Percentiles rank a stretch among this genome's conserved stretches.
These are phyloP conservation scores for Cataglyphis cursor DNA, from an alignment of 2,888 invertebrate species.

Conservation along the genomic window DNA sequence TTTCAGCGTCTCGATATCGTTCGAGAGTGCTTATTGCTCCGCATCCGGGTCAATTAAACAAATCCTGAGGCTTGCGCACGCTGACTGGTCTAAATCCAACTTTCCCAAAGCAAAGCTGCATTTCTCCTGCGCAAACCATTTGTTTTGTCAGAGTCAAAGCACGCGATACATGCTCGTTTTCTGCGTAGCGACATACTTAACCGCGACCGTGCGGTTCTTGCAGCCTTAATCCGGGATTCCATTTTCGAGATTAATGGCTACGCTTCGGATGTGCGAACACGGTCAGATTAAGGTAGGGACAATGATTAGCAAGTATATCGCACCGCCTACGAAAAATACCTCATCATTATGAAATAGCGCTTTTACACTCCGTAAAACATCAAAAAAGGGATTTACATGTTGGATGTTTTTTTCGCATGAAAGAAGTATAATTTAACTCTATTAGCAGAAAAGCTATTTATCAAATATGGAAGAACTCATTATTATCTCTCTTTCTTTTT, in stretches of 20 bases:
- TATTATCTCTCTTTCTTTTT: neutral
- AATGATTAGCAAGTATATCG: neutral
- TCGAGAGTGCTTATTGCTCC: slow-evolving; percentile 50
- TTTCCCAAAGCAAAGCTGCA: slow-evolving; percentile 32
- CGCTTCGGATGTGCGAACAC: neutral
- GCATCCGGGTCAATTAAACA: slow-evolving; percentile 66
- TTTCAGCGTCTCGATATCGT: slow-evolving; percentile 47
- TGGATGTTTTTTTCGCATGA: neutral
- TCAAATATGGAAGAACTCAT: neutral
- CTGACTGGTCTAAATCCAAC: slow-evolving; percentile 24
- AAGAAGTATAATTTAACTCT: neutral
- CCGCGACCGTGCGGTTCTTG: neutral
- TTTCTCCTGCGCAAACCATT: slow-evolving; percentile 56
- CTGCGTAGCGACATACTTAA: slow-evolving; percentile 47
- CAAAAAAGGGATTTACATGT: neutral
- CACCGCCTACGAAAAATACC: neutral
- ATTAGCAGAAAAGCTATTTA: neutral
- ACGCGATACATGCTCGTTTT: neutral
- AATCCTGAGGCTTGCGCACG: slow-evolving; percentile 21
- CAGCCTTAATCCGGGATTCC: slow-evolving; percentile 48
- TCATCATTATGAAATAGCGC: neutral
- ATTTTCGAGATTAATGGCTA: slow-evolving; percentile 46
- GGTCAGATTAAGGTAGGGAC: neutral
- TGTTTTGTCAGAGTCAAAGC: slow-evolving; percentile 69
- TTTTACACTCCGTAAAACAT: neutral